Base-by-base conservation (phyloP, 2,797 vertebrate genomes). In the Gallinago solitaria region DNA sequence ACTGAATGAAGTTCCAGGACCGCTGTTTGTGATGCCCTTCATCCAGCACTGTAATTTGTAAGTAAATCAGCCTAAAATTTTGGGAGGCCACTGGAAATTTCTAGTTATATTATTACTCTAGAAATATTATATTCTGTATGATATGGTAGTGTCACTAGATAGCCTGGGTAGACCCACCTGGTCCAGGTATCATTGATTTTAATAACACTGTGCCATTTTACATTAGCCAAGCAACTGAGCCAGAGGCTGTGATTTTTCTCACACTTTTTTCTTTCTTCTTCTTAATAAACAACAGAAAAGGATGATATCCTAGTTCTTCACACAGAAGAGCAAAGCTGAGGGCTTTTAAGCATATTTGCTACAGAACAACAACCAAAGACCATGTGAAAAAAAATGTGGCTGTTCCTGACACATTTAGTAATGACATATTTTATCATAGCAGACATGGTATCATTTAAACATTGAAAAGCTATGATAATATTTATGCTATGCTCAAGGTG, bases 341-440 rank as follows among this genome's bases (percentile, higher is more conserved):
- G 50, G n/a, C 50, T 92, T 83, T 76, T 90, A 70, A 95, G 74
- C 32, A 81, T 86, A 86, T 93, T 96, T 84, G 9, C 28, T 86
- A 39, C 41, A 94, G 68, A 91, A 47, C 24, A 93, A 80, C 80
- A 87, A 77, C 67, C 9, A 91, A 87, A 92, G 74, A 89, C 23
- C 39, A 68, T 13, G 12, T 30, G 65, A 59, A 57, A 70, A 91
- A 76, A 83, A 70, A 4, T 0, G 11, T n/a, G 28, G 10, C 77
- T 89, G 57, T 59, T 90, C 63, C 82, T 76, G 85, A 94, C 81
- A 96, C 56, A 76, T 92, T 94, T 78, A 88, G 54, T 91, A 95
- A 96, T 85, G 90, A 87, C 56, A 90, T 91, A 89, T 94, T 95
- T 96, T 95, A 95, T 95, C 77, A 53, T 74, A 84, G 65, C 45